Conservation (phyloP, 2,888 invertebrate species). For the Xanthorhoe designata region DNA sequence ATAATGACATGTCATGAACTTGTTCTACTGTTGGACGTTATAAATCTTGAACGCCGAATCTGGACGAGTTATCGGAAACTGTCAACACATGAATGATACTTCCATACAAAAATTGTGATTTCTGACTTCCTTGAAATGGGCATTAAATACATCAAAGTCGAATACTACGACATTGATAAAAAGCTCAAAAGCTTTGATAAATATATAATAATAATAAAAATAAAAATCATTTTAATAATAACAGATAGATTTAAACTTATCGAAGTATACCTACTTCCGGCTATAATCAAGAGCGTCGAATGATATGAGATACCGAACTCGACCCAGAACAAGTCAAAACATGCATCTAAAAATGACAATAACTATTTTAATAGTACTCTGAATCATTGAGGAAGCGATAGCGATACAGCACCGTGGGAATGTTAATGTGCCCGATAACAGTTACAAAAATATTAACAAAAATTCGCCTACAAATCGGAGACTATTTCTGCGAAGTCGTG, state of each 20-base stretch:
- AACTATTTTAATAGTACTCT: conserved; percentile 43
- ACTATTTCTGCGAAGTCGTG: conserved; percentile 61
- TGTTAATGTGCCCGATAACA: conserved; percentile 51
- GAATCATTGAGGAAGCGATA: conserved; percentile 67
- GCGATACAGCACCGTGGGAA: conserved; percentile 73
- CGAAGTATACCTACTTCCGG: neutral
- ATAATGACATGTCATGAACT: conserved; percentile 51
- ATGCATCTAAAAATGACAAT: conserved; percentile 44
- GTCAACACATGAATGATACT: conserved; percentile 44
- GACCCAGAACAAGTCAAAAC: conserved; percentile 44
- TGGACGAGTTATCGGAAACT: conserved; percentile 46
- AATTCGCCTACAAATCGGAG: conserved; percentile 58
- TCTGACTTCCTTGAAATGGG: conserved; percentile 26
- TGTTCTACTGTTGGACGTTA: conserved; percentile 38
- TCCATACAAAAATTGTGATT: conserved; percentile 37
- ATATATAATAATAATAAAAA: neutral
- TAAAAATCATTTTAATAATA: neutral
- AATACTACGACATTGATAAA: conserved; percentile 8
- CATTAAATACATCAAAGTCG: conserved; percentile 8
- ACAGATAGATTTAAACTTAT: neutral
- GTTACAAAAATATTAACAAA: conserved; percentile 52
- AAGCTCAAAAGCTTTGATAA: conserved; percentile 4
- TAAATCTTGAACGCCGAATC: conserved; percentile 43
- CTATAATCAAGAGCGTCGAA: neutral
- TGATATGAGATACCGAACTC: conserved; percentile 12